These are phyloP conservation scores for Calidris pygmaea DNA, from an alignment of 2,113 vertebrate genomes.

Conservation along the genomic window DNA sequence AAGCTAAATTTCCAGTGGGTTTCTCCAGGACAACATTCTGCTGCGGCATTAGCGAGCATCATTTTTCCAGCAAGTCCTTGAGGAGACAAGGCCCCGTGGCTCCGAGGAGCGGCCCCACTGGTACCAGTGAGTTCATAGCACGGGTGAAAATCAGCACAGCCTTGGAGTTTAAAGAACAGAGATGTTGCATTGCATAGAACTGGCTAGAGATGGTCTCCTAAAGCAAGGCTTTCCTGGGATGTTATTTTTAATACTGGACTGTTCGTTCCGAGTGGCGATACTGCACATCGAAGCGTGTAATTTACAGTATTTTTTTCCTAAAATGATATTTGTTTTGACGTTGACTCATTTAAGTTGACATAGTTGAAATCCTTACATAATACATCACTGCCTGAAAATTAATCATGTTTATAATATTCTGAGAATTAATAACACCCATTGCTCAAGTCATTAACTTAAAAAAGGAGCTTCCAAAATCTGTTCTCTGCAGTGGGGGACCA, in stretches of 20 bases:
- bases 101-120: not conserved
- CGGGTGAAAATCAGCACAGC: rapidly evolving
- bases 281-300: conserved; percentile 19
- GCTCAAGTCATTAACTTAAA: conserved; percentile 91
- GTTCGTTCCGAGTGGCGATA: not conserved
- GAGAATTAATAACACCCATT: conserved; percentile 90
- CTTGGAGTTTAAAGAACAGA: rapidly evolving
- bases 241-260: not conserved
- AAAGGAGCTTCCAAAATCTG: conserved; percentile 84
- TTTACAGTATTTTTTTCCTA: conserved; percentile 36
- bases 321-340: conserved; percentile 78
- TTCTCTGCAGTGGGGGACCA: conserved; percentile 79
- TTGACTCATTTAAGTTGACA: conserved; percentile 84
- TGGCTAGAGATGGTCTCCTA: not conserved
- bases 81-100: not conserved
- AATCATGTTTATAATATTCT: conserved; percentile 97
- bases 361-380: conserved; percentile 82
- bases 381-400: conserved; percentile 92
- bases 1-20: not conserved
- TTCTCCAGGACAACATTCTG: not conserved
- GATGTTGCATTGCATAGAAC: not conserved
- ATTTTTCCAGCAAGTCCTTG: not conserved
- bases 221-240: not conserved
- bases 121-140: not conserved
- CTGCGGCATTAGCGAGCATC: not conserved